Evolutionary conservation across 2,888 invertebrate species (phyloP).

Genomic region (Ichneumoninae sp.): DNA sequence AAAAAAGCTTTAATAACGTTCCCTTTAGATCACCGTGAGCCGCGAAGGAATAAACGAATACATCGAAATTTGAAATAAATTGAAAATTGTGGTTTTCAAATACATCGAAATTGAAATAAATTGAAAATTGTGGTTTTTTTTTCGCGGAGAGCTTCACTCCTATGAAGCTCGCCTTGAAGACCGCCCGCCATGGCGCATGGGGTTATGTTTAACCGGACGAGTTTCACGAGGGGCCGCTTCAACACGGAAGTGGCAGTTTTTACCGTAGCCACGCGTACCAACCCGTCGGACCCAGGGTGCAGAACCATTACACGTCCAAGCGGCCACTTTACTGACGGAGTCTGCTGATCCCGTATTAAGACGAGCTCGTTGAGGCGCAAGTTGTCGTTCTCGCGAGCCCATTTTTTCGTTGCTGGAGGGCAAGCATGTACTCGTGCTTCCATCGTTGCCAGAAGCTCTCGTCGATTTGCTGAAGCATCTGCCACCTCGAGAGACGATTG

Average conservation of each 20-base stretch:
- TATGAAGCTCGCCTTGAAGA: too few relatives aligned
- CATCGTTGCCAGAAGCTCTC: constrained; percentile 71
- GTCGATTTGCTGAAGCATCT: constrained; percentile 63
- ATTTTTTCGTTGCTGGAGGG: constrained; percentile 73
- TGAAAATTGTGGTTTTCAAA: too few relatives aligned
- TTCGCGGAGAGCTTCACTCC: too few relatives aligned
- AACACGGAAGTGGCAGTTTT: neutral
- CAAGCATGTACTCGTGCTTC: constrained; percentile 69
- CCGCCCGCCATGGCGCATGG: too few relatives aligned
- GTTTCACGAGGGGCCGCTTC: neutral
- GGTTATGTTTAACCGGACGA: too few relatives aligned
- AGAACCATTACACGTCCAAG: neutral
- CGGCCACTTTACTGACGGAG: constrained; percentile 6
- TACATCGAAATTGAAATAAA: too few relatives aligned
- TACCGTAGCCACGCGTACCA: neutral
- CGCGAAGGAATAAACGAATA: too few relatives aligned
- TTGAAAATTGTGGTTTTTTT: too few relatives aligned
- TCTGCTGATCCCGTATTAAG: constrained; percentile 69
- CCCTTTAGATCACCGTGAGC: too few relatives aligned
- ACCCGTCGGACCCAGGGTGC: neutral
- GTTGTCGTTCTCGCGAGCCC: constrained; percentile 48
- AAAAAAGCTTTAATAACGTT: too few relatives aligned
- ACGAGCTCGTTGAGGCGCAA: constrained; percentile 62
- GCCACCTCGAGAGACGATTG: constrained; percentile 68
- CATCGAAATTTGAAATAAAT: too few relatives aligned